phyloP scores from a whole-genome alignment of 1,140 invertebrate genomes.

The Achatina immaculata region DNA sequence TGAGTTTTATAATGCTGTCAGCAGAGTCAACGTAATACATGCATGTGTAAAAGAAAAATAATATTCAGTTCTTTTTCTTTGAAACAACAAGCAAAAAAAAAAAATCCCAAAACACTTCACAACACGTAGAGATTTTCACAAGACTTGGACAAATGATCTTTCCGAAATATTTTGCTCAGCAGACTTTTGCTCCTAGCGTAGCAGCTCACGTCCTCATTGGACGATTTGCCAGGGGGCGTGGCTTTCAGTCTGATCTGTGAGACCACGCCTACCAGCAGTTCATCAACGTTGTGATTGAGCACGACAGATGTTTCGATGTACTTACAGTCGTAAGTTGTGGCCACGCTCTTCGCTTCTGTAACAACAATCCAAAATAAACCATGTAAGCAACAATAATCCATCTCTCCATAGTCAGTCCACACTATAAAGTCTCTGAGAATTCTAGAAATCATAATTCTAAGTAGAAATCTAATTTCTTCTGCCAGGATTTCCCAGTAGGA shows the following conservation, averaged over 20 bases:
- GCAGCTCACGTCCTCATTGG: conserved; percentile 40
- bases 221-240: conserved; percentile 22
- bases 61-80: too few relatives aligned
- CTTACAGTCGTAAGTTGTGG: conserved; percentile 81
- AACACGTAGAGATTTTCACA: conserved; percentile 53
- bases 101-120: conserved; percentile 12
- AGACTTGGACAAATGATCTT: conserved; percentile 49
- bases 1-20: background rate
- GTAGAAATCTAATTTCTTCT: too few relatives aligned
- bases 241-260: conserved; percentile 64
- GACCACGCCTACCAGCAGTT: conserved; percentile 76
- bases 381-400: too few relatives aligned
- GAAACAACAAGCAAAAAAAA: background rate
- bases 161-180: conserved; percentile 49
- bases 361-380: too few relatives aligned
- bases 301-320: conserved; percentile 87
- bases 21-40: background rate
- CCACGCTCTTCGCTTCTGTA: conserved; percentile 71
- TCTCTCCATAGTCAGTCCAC: too few relatives aligned
- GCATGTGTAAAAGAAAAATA: background rate
- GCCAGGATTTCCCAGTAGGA: too few relatives aligned
- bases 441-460: too few relatives aligned
- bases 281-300: conserved; percentile 85
- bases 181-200: conserved; percentile 46
- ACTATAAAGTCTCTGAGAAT: too few relatives aligned